Evolutionary conservation across 1,140 invertebrate species (phyloP), one percentile per base, ranked within the genome.

Genomic region (Drosophila leontia): DNA sequence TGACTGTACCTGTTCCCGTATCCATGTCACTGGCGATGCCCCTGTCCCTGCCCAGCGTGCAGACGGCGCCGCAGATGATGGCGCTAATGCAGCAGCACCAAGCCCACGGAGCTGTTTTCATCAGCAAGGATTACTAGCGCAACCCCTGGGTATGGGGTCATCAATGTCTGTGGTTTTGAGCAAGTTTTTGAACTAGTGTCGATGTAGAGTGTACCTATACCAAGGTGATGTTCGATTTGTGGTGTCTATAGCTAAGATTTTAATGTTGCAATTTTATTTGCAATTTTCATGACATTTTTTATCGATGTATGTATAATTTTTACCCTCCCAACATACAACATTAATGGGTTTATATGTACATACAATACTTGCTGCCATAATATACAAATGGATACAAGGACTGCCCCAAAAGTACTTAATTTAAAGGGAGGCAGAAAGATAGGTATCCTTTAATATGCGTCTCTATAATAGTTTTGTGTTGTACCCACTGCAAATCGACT

Each of bases 51-150:
- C 64, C 64, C 26, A 77, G 47, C 44, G 84, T 88, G 23, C 84
- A 87, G 37, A 67, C 84, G 37, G 60, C 84, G 6, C 74, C 84
- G 7, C 84, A 87, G 39, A 88, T 90, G 85, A 75, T 87, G 69
- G 85, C 84, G 0, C 44, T 87, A n/a, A 87, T 87, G 84, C 80
- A 88, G 35, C 80, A 82, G 39, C 84, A 87, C 53, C 84, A 83
- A 8, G 35, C 63, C 3, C 84, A 87, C 11, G 80, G 80, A 6
- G 58, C 84, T 0, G 74, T 87, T 2, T 87, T 78, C 32, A 84
- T 87, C 11, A 87, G 69, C 74, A 87, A 87, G 59, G 85, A 87
- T 19, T 87, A 90, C 63, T 86, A 86, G 39, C 74, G 53, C 53
- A 23, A n/a, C 19, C 26, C 37, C 6, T 51, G 15, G 42, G n/a